These are phyloP conservation scores for Ophiothrix spiculata DNA, from an alignment of 35 echinoderm and acorn worm genomes.

Conservation along the genomic window DNA sequence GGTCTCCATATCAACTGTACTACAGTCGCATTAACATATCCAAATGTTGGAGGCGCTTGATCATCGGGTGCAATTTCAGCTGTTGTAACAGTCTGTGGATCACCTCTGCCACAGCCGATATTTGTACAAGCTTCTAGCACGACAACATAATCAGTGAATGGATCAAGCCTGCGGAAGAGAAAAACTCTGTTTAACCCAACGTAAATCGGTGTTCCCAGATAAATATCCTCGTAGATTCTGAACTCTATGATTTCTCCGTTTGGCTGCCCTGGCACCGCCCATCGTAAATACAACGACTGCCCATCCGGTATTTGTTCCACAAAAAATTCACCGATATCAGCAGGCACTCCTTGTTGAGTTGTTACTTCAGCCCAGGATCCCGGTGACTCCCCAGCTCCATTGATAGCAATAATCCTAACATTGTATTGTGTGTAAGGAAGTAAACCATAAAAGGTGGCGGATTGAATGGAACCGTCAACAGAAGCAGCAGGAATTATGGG, in stretches of 20 bases:
- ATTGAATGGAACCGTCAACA: slow-evolving; percentile 34
- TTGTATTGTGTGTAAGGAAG: slow-evolving; percentile 77
- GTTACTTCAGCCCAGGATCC: slow-evolving; percentile 74
- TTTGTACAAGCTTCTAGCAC: slow-evolving; percentile 92
- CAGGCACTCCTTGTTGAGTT: slow-evolving; percentile 79
- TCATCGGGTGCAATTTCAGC: slow-evolving; percentile 72
- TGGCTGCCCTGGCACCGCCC: slow-evolving; percentile 66
- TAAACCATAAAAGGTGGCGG: slow-evolving; percentile 85
- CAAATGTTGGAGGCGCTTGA: slow-evolving; percentile 82
- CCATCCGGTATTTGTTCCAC: slow-evolving; percentile 76
- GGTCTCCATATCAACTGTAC: slow-evolving; percentile 79
- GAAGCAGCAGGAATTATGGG: slow-evolving; percentile 61
- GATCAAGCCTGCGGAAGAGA: slow-evolving; percentile 71
- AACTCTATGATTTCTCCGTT: slow-evolving; percentile 80
- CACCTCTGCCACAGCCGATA: slow-evolving; percentile 80
- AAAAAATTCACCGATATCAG: slow-evolving; percentile 56
- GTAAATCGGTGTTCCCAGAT: slow-evolving; percentile 81
- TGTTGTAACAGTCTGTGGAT: slow-evolving; percentile 78
- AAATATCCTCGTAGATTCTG: slow-evolving; percentile 89
- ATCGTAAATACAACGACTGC: slow-evolving; percentile 44
- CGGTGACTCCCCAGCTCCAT: slow-evolving; percentile 75
- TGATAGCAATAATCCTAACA: slow-evolving; percentile 86
- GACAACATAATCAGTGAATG: slow-evolving; percentile 91
- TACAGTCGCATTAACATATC: slow-evolving; percentile 62
- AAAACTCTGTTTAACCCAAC: slow-evolving; percentile 76